Evolutionary conservation across 2,888 invertebrate species (phyloP), one percentile per base, ranked within the genome.

Genomic region (Epistrophella euchroma): DNA sequence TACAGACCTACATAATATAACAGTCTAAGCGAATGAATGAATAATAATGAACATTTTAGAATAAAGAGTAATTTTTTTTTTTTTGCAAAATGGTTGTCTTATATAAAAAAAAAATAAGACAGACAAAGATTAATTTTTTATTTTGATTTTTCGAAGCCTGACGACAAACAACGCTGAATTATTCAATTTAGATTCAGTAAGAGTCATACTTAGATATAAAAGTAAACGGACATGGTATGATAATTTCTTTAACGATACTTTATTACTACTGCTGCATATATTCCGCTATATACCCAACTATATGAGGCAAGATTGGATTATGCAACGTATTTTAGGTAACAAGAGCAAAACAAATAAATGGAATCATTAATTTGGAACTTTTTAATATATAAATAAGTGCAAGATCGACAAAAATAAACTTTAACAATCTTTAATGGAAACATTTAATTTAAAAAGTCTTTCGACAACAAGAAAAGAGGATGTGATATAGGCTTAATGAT

Each of bases 181-280:
- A 81, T 86, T 77, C 82, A 78, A 81, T 81, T 86, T 82, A 64
- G n/a, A 32, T 75, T 80, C 19, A 64, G 74, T 55, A 78, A 60
- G 71, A 71, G 74, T 70, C 77, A 73, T 68, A 74, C 25, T 45
- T 60, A 13, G n/a, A 11, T 17, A 28, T 25, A 17, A 64, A 56
- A 50, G 55, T 55, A 28, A 62, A 78, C 74, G 64, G 82, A 64
- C 71, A 78, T 73, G 64, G 70, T 78, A 77, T 86, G 82, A 70
- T 82, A 86, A 78, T 86, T 71, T 74, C 70, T 66, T 82, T 71
- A 77, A 82, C 82, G 77, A 82, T 82, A 82, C 81, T 77, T 86
- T 72, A 77, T 81, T 86, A 77, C 60, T 86, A 77, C 60, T 73
- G 73, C 43, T 74, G 45, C 28, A 28, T 28, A 4, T 28, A 28